Conservation (phyloP, 2,113 vertebrate genomes). For the Percopsis transmontana region DNA sequence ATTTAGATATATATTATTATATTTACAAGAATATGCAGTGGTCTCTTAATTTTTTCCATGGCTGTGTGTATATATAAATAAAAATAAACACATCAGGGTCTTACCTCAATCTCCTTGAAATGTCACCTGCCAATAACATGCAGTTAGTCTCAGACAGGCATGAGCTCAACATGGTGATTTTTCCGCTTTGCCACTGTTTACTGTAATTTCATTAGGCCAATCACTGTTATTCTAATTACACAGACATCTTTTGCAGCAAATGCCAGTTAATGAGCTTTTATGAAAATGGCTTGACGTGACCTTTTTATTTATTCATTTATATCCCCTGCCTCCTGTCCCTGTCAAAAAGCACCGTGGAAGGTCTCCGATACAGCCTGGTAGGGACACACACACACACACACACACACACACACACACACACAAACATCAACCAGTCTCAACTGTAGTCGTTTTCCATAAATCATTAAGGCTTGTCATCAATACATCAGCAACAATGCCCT, state of each 20-base stretch:
- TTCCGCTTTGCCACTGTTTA: constrained; percentile 64
- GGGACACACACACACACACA: constrained; percentile 20
- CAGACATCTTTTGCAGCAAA: constrained; percentile 66
- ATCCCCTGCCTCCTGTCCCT: constrained; percentile 20
- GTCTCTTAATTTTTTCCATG: no score
- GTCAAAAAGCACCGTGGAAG: constrained; percentile 36
- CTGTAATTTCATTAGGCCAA: constrained; percentile 68
- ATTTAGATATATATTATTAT: no score
- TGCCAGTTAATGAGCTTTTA: constrained; percentile 77
- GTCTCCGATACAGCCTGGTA: constrained; percentile 1
- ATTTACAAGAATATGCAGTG: no score
- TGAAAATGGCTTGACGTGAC: constrained; percentile 71
- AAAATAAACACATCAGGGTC: constrained; percentile 14
- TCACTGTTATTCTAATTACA: constrained; percentile 75
- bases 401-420: constrained; percentile 30
- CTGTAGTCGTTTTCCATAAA: constrained; percentile 52
- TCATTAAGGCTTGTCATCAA: constrained; percentile 66
- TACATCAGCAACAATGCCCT: constrained; percentile 71
- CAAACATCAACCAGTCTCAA: constrained; percentile 27
- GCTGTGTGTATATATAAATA: no score
- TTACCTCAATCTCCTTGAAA: constrained; percentile 55
- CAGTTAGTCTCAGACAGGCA: constrained; percentile 37
- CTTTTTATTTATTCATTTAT: constrained; percentile 71
- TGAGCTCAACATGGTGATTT: constrained; percentile 50
- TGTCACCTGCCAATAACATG: constrained; percentile 60